A percentile compares a stretch with the other conserved stretches of the same genome.
These are phyloP conservation scores for Drosophila fungiperda DNA, from an alignment of 2,888 invertebrate species.

Conservation along the genomic window DNA sequence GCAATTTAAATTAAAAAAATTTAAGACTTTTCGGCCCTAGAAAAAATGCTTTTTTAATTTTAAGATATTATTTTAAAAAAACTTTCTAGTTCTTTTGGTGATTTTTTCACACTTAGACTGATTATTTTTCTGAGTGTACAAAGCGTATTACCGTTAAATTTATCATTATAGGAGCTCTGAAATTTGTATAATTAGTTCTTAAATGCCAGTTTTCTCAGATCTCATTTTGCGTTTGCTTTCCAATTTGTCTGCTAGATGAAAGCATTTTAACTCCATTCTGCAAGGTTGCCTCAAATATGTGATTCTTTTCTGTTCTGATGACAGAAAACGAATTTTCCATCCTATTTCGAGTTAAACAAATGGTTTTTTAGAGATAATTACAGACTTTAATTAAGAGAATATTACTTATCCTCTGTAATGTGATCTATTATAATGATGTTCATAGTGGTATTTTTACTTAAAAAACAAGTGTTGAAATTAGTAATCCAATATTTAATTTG, in stretches of 20 bases:
- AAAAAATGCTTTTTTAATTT: not conserved
- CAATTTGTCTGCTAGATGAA: not conserved
- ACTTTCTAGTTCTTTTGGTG: accelerated
- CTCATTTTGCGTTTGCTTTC: not conserved
- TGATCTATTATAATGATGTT: not conserved
- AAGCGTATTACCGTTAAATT: not conserved
- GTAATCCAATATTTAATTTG: not conserved
- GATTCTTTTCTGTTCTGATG: not conserved
- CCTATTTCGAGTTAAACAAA: not conserved
- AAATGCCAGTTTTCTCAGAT: not conserved
- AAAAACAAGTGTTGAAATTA: not conserved
- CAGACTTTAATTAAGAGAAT: not conserved
- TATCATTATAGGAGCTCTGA: not conserved
- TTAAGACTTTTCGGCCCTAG: not conserved
- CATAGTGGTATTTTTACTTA: not conserved
- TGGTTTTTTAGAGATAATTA: not conserved
- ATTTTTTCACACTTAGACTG: not conserved
- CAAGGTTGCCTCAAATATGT: not conserved
- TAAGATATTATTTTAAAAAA: not conserved
- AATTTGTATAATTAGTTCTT: not conserved
- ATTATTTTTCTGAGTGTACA: not conserved
- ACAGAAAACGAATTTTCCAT: not conserved
- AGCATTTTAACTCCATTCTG: not conserved
- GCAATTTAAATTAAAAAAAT: not conserved
- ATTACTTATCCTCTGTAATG: not conserved